Evolutionary conservation across 2,113 vertebrate species (phyloP).

Genomic region (Charadrius vociferus): DNA sequence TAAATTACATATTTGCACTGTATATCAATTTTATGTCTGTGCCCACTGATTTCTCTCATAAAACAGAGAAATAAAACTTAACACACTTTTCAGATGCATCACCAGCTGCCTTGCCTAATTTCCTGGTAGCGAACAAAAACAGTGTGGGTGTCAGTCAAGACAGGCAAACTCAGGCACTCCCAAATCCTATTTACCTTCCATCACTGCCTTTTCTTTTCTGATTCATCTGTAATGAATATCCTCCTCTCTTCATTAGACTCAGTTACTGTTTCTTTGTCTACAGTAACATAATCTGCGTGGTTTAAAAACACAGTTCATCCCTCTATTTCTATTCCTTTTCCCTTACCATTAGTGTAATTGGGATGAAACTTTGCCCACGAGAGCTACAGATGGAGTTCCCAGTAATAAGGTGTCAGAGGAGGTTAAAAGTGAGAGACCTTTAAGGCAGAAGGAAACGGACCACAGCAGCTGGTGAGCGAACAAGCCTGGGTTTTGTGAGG

Average conservation of each 20-base stretch:
- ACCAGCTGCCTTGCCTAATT: background rate
- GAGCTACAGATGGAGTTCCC: background rate
- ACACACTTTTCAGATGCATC: background rate
- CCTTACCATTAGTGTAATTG: constrained; percentile 18
- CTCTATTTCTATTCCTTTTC: background rate
- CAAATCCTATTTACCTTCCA: constrained; percentile 14
- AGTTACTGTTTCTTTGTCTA: constrained; percentile 11
- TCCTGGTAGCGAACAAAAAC: background rate
- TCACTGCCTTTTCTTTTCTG: background rate
- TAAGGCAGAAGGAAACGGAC: background rate
- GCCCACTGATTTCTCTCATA: background rate
- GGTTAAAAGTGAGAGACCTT: background rate
- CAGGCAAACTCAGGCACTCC: background rate
- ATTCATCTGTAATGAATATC: constrained; percentile 43
- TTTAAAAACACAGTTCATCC: background rate
- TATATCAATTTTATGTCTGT: background rate
- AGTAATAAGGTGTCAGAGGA: background rate
- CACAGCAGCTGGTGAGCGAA: background rate
- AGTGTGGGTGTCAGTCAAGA: constrained; percentile 7
- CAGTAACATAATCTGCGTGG: background rate
- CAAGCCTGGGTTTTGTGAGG: background rate
- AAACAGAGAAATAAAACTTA: background rate
- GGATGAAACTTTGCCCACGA: background rate
- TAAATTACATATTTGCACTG: constrained; percentile 7
- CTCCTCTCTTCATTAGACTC: background rate